Evolutionary conservation across 1,140 invertebrate genomes (phyloP), one percentile per base, ranked within the genome.

Genomic region (Papilio polyxenes): DNA sequence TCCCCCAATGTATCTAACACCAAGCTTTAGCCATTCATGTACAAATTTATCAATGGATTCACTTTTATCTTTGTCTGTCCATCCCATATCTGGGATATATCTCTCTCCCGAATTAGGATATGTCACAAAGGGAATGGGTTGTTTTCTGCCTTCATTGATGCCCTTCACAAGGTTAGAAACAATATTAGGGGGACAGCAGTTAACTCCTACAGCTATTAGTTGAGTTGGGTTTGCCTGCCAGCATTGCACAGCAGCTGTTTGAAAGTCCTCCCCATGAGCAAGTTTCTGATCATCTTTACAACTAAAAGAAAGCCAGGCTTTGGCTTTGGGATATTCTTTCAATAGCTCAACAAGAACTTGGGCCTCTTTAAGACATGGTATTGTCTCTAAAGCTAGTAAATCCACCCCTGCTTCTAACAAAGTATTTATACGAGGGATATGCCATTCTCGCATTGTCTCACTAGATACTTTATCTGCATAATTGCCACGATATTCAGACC

Each of bases 401-500:
- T 98, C 97, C 0, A 97, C 96, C 10, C 97, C 97, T 37, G 96
- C 96, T 80, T 97, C 95, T 9, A 98, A 84, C 4, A 99, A 93
- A 17, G 96, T 96, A 72, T 96, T 93, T 17, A 99, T 96, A 56
- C 98, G 95, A 6, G 97, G 96, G 80, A 95, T 94, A 90, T 99
- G 98, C 97, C 98, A 98, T 9, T 97, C 95, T 59, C 95, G 95
- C 75, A 99, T 95, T 69, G 95, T 87, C 72, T 94, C 94, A 8
- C 91, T 89, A 13, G 96, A 92, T 9, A 97, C 95, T 7, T 89
- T 95, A 75, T 97, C 96, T 1, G 97, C 96, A 91, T 99, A 99
- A 75, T 93, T 95, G 5, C 98, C 98, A 56, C 95, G 96, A 89
- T 99, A 99, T 92, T 99, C 98, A 0, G 98, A 99, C 8, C 97